phyloP scores from a whole-genome alignment of 2,888 invertebrate species.

The Diplazon laetatorius region DNA sequence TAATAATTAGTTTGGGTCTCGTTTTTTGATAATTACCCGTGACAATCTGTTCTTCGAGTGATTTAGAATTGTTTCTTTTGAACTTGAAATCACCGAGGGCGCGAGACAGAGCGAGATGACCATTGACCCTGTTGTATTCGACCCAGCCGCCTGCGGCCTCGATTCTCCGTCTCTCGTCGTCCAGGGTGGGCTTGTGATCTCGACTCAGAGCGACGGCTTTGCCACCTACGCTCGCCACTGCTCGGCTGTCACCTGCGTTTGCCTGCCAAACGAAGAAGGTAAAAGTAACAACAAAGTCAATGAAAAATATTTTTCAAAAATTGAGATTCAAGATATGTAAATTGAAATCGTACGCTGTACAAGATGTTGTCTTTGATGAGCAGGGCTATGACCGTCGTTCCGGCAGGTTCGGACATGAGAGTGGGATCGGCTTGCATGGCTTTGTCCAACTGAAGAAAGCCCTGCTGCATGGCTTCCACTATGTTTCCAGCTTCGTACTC shows the following conservation, averaged over 20 bases:
- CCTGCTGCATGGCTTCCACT: constrained; percentile 92
- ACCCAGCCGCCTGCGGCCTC: constrained; percentile 98
- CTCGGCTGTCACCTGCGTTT: constrained; percentile 98
- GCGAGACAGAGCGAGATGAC: constrained; percentile 96
- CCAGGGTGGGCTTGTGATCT: constrained; percentile 98
- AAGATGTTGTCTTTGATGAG: constrained; percentile 92
- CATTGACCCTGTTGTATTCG: constrained; percentile 98
- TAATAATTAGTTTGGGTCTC: too few species aligned
- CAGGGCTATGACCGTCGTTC: constrained; percentile 95
- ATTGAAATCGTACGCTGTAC: constrained; percentile 88
- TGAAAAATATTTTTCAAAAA: background rate
- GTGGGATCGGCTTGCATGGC: constrained; percentile 95
- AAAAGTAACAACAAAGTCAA: background rate
- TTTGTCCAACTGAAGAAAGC: constrained; percentile 95
- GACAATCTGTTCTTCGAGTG: constrained; percentile 97
- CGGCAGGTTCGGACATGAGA: constrained; percentile 95
- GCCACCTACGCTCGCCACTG: constrained; percentile 94
- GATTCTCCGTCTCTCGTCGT: constrained; percentile 93
- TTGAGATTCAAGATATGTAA: background rate
- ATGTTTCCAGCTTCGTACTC: constrained; percentile 93
- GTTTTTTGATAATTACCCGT: constrained; percentile 87
- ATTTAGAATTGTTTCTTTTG: constrained; percentile 93
- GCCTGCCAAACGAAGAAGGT: constrained; percentile 83
- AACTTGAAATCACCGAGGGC: constrained; percentile 99
- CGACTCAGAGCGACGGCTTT: constrained; percentile 88